Evolutionary conservation across 2,797 vertebrate genomes (phyloP), one percentile per base, ranked within the genome.

Genomic region (Macropus fuliginosus): DNA sequence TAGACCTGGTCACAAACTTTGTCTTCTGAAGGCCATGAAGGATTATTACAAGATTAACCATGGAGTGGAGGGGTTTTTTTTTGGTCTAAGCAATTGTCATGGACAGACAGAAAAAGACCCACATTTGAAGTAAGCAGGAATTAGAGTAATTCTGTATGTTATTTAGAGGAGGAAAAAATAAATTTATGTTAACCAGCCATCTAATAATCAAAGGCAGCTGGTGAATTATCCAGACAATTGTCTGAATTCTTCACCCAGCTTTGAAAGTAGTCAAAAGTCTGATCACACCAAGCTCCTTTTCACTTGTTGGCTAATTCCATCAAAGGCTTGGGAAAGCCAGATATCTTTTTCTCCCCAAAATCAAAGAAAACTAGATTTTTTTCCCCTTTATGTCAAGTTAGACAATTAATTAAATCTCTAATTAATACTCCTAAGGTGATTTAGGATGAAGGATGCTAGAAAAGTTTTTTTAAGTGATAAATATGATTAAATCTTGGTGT

Each of bases 331-430:
- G 12, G 81, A 54, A 93, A 90, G 91, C 92, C 93, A 92, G 59
- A 91, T 94, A 92, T 97, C 21, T 87, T 87, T 81, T 56, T 87
- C 24, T 27, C 21, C 74, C 74, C 24, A 3, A 81, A 81, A 50
- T 87, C 74, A 87, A 87, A 87, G 74, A 87, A 74, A 97, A 97
- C 97, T 97, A 98, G 92, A 55, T 57, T 95, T 91, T 90, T 95
- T 97, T 62, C 93, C 74, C 93, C 93, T 5, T 97, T 96, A 94
- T 92, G 97, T 96, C 97, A 95, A 74, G 90, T 92, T 56, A 66
- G n/a, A 40, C n/a, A 96, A 97, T 93, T 93, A 96, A 98, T 97
- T 96, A 97, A 96, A 96, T 94, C 87, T 91, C 97, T 98, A 98
- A 97, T 97, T 97, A 98, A 95, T 95, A n/a, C 59, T 95, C 94